Evolutionary conservation across 1,140 invertebrate genomes (phyloP), one percentile per base, ranked within the genome.

Genomic region (Hylaeus anthracinus): DNA sequence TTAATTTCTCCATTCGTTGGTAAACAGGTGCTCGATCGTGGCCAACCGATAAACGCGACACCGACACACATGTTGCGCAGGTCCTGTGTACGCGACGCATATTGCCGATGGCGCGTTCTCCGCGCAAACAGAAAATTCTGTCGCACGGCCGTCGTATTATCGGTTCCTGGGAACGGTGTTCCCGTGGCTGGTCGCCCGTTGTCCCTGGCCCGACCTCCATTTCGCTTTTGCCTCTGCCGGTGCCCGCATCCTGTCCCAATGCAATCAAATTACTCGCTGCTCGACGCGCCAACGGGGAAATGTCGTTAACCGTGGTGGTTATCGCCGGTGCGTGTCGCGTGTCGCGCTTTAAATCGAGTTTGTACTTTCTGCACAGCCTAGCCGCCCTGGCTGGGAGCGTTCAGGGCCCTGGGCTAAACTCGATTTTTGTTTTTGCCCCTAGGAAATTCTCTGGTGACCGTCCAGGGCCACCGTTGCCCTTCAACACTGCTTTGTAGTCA

Each of bases 291-390:
- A 91, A 91, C 89, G 88, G 85, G 89, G 88, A 91, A 92, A 92
- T 90, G 91, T 92, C 90, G 90, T 92, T 92, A 92, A 91, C 90
- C 88, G 81, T 89, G 90, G 82, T 86, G 88, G 91, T 92, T 92
- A 92, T 90, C 88, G 89, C 71, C 87, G 79, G 85, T 92, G 90
- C 91, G 90, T 92, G 90, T 90, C 91, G 91, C 87, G 90, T 90
- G 90, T 90, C 90, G 85, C 86, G 87, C 79, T 91, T 88, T 90
- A 91, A 92, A 92, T 92, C 89, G 90, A 92, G 87, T 92, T 92
- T 90, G 84, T 90, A 87, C 88, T 88, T 91, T 90, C 85, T 77
- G 84, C 82, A 81, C 72, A 72, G 58, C 61, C 64, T 58, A 67
- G 61, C 79, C 72, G 72, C 48, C 65, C 65, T 76, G 69, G 77